Percentiles rank a stretch among this genome's conserved stretches.
phyloP scores from a whole-genome alignment of 2,888 invertebrate species.

The Onthophagus sagittarius region DNA sequence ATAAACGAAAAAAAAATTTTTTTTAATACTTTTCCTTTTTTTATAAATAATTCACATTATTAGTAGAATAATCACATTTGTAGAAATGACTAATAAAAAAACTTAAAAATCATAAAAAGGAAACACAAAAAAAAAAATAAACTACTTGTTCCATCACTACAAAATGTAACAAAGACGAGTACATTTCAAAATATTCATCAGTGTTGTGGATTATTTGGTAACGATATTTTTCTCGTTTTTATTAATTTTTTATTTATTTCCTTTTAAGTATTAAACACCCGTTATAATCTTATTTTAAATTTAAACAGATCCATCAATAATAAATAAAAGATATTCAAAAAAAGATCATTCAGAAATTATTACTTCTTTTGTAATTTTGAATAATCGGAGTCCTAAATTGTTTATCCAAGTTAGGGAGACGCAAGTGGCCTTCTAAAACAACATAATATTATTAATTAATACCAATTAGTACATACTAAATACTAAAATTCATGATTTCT shows the following conservation, averaged over 20 bases:
- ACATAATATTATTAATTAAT: neutral
- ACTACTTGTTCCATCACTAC: neutral
- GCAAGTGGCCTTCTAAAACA: neutral
- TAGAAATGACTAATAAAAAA: neutral
- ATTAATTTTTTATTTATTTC: too few species aligned
- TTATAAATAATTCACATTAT: neutral
- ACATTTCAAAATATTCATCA: neutral
- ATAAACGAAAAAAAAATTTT: neutral
- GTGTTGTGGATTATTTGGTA: too few species aligned
- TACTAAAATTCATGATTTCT: too few species aligned
- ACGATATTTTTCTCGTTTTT: too few species aligned
- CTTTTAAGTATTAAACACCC: too few species aligned
- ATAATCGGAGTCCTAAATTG: neutral
- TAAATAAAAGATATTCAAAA: too few species aligned
- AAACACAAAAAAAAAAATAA: neutral
- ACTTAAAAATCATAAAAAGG: neutral
- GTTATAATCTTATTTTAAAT: too few species aligned
- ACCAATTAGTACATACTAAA: too few species aligned
- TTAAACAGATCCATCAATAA: too few species aligned
- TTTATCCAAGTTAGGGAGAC: neutral
- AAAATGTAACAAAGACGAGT: neutral
- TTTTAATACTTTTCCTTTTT: neutral
- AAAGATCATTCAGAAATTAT: neutral
- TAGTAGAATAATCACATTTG: neutral
- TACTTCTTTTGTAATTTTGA: neutral